Base-by-base conservation (phyloP, 1,140 invertebrate species). In the Drosophila subpulchrella region DNA sequence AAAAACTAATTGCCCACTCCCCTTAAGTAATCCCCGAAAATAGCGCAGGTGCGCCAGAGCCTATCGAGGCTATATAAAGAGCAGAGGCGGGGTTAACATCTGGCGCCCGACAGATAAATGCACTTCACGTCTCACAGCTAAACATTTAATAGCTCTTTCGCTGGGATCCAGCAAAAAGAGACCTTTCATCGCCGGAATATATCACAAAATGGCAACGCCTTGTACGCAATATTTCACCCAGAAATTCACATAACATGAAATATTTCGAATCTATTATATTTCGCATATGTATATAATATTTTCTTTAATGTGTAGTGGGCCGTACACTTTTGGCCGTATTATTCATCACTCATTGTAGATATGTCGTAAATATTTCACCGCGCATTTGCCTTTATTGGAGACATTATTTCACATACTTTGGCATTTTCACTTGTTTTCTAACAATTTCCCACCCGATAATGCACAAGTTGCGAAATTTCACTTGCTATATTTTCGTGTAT, bases 341-440 rank as follows among this genome's bases (percentile, higher is more conserved):
- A 78, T 58, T 85, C 77, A 77, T 85, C 72, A 68, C 61, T 56
- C 24, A 27, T 70, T 24, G 46, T 27, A 17, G 15, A 32, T 73
- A 56, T 61, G 30, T 53, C 46, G 46, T 20, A 20, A 17, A 38
- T 62, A 51, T 80, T 53, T 76, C 60, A 59, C 50, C 61, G 42
- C 61, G 42, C 62, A 72, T 71, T 78, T 78, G 63, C 57, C 74
- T 78, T 81, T 60, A 62, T 70, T 65, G 53, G 74, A 61, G 57
- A 57, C 75, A 66, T 71, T 57, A 58, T 66, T 86, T 57, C 70
- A 89, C 83, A 83, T 86, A 86, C 83, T 86, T 89, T 50, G 57
- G 63, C 83, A 86, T 86, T 89, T 83, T 88, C 46, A 65, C 46
- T 65, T 27, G 51, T 47, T 53, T 71, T 63, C 11, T 41, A 38